Base-by-base conservation (phyloP, 2,888 invertebrate species). In the Lochmaea crataegi region DNA sequence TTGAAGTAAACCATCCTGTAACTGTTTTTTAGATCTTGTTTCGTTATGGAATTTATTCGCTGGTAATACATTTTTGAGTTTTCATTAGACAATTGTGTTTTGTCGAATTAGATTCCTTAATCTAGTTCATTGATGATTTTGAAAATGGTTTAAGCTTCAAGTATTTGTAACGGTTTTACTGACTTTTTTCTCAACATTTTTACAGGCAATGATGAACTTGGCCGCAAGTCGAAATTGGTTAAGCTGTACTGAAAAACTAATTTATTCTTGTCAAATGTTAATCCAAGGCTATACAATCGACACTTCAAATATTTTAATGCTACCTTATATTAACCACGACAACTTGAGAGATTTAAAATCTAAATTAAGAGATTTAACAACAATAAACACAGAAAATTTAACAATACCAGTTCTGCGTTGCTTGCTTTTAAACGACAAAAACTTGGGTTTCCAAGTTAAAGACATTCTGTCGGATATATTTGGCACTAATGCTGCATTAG, bases 141-240 rank as follows among this genome's bases (percentile, higher is more conserved):
- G 26, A 26, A 26, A 26, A 26, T 5, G 3, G 4, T 26, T 26
- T 5, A 26, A 26, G 26, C 4, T 0, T 26, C 26, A 26, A 4
- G 0, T 26, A 26, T 26, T 26, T 26, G 26, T 32, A 32, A 2
- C 4, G 5, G 26, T 5, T 32, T 32, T 32, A 32, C 26, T 32
- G 26, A 32, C 22, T 22, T 22, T 32, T 3, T 32, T 32, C 6
- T 32, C 32, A 12, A 53, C 53, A 53, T 61, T 63, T 32, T 86
- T 87, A 16, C 88, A 98, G 95, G 98, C 98, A 22, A 97, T 99
- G 96, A 93, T 99, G 81, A 99, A 99, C 87, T 93, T 96, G 12
- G 92, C 93, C 58, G 96, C 97, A 0, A 95, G 97, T 85, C 91
- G 92, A 80, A 97, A 97, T 64, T 98, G 97, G 96, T 88, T 99